Conservation (phyloP, 2,113 vertebrate genomes). For the Oxyura jamaicensis region DNA sequence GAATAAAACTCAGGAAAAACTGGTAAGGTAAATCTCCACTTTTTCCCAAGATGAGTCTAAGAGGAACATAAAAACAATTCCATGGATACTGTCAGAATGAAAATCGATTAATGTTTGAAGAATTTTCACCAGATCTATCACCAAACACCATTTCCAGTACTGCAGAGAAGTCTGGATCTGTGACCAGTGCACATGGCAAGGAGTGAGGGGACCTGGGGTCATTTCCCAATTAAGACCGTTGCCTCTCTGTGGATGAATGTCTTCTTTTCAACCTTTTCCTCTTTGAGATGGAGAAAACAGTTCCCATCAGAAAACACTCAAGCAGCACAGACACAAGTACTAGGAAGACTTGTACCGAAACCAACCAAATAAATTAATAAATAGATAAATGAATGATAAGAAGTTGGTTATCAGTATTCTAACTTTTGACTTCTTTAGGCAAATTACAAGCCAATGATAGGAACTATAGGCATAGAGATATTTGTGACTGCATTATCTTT, state of each 20-base stretch:
- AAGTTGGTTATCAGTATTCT: background rate
- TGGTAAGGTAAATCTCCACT: background rate
- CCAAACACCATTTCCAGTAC: background rate
- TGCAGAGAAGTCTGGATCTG: background rate
- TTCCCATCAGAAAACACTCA: background rate
- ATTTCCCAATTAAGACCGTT: background rate
- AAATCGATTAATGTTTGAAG: background rate
- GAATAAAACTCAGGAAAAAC: background rate
- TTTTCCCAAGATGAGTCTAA: background rate
- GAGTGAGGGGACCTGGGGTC: background rate
- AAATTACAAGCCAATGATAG: background rate
- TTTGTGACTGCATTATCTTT: background rate
- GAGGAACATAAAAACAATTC: background rate
- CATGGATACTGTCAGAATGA: background rate
- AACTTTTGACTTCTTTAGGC: background rate
- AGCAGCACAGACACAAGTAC: background rate
- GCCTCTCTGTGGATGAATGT: background rate
- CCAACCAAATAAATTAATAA: background rate
- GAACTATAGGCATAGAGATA: background rate
- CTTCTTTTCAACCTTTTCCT: background rate
- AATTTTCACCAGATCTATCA: background rate
- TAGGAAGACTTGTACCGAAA: background rate
- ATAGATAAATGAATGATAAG: background rate
- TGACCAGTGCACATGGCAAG: background rate
- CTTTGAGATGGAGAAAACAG: background rate